Conservation (phyloP, 2,797 vertebrate genomes). For the Cryptoprocta ferox region DNA sequence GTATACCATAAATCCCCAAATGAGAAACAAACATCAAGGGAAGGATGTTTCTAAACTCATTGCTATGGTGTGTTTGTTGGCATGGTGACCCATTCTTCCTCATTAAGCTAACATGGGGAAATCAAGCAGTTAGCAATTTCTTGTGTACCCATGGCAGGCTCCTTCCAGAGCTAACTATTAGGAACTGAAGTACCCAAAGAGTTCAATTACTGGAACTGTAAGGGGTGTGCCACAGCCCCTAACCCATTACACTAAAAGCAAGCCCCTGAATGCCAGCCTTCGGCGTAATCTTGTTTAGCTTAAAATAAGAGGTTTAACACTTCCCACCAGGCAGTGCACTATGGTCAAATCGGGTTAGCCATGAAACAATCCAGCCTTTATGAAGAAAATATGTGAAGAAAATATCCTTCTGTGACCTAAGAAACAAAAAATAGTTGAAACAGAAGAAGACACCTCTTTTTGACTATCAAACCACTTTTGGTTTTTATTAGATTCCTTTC, state of each 20-base stretch:
- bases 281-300: slow-evolving; percentile 91
- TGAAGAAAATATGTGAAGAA: slow-evolving; percentile 87
- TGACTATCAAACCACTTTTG: slow-evolving; percentile 37
- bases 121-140: slow-evolving; percentile 77
- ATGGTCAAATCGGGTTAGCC: slow-evolving; percentile 87
- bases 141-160: slow-evolving; percentile 72
- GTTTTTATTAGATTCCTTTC: slow-evolving; percentile 48
- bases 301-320: slow-evolving; percentile 91
- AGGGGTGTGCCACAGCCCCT: slow-evolving; percentile 78
- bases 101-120: slow-evolving; percentile 83
- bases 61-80: slow-evolving; percentile 67
- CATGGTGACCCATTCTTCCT: slow-evolving; percentile 77
- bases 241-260: slow-evolving; percentile 84
- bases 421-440: slow-evolving; percentile 51
- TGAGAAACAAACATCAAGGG: slow-evolving; percentile 13
- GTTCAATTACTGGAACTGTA: slow-evolving; percentile 85
- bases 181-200: slow-evolving; percentile 84
- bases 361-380: slow-evolving; percentile 89
- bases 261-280: slow-evolving; percentile 86
- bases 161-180: slow-evolving; percentile 82
- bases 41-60: slow-evolving; percentile 64
- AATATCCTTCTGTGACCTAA: slow-evolving; percentile 83
- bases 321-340: slow-evolving; percentile 84
- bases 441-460: slow-evolving; percentile 76
- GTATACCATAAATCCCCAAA: neutral